Evolutionary conservation across 2,888 invertebrate species (phyloP).

Genomic region (Dryobota labecula): DNA sequence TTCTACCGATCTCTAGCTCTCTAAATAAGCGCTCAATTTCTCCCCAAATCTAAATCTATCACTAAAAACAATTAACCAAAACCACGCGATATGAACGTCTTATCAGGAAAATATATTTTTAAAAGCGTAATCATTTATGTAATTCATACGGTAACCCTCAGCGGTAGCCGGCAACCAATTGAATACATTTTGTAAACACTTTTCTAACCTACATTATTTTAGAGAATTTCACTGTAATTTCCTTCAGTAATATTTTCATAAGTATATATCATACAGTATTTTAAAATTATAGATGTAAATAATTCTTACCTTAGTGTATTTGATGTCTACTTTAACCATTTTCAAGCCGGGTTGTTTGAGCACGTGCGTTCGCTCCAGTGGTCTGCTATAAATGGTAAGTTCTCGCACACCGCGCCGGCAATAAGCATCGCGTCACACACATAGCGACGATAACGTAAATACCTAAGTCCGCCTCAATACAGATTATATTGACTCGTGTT

Average conservation of each 20-base stretch:
- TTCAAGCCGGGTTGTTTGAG: constrained; percentile 60
- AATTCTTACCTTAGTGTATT: constrained; percentile 86
- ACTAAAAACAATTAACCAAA: not conserved
- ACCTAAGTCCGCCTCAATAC: constrained; percentile 15
- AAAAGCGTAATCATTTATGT: not conserved
- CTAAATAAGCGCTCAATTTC: constrained; percentile 3
- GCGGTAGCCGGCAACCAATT: constrained; percentile 12
- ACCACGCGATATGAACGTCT: too few relatives aligned
- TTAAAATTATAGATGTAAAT: not conserved
- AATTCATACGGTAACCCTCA: not conserved
- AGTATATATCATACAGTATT: accelerated
- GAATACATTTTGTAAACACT: constrained; percentile 17
- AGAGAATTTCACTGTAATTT: not conserved
- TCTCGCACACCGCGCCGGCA: constrained; percentile 8
- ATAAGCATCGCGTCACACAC: constrained; percentile 31
- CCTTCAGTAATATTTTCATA: not conserved
- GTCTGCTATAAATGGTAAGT: constrained; percentile 59
- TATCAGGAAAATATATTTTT: constrained; percentile 24
- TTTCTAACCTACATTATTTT: not conserved
- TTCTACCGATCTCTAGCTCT: not conserved
- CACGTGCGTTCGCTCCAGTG: constrained; percentile 67
- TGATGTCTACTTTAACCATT: constrained; percentile 88
- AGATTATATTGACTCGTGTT: constrained; percentile 34
- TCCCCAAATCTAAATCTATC: not conserved
- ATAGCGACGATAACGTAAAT: constrained; percentile 5